Evolutionary conservation across 2,888 invertebrate species (phyloP).

Genomic region (Thecophora atra): DNA sequence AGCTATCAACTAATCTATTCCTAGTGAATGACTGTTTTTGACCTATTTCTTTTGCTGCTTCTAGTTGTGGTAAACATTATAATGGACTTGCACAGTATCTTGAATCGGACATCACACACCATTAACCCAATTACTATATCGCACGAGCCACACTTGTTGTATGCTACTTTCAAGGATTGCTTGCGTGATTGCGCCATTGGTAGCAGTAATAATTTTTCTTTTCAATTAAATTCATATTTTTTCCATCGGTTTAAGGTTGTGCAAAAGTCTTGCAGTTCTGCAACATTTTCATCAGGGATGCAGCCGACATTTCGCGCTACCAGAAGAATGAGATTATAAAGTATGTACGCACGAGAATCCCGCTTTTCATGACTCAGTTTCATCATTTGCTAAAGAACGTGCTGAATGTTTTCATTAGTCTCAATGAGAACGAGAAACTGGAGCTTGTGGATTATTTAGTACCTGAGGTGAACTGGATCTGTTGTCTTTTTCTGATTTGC

Average conservation of each 20-base stretch:
- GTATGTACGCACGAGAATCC: conserved; percentile 73
- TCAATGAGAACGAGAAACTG: conserved; percentile 70
- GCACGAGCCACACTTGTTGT: conserved; percentile 71
- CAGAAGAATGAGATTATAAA: conserved; percentile 75
- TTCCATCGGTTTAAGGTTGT: conserved; percentile 60
- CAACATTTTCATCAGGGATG: conserved; percentile 73
- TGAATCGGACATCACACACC: conserved; percentile 71
- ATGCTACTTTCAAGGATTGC: conserved; percentile 72
- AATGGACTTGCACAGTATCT: conserved; percentile 73
- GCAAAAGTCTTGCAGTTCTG: conserved; percentile 71
- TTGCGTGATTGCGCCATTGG: conserved; percentile 72
- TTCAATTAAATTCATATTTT: conserved; percentile 6
- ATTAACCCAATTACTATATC: conserved; percentile 67
- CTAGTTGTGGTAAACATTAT: conserved; percentile 73
- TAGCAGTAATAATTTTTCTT: conserved; percentile 46
- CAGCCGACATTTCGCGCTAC: conserved; percentile 70
- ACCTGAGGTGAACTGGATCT: conserved; percentile 69
- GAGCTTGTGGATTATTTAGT: conserved; percentile 74
- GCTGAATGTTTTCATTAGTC: conserved; percentile 70
- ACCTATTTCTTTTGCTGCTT: conserved; percentile 46
- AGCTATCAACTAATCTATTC: neutral
- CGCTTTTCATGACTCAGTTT: conserved; percentile 73
- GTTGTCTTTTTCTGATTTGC: neutral
- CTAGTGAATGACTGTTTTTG: conserved; percentile 12
- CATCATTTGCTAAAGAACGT: conserved; percentile 71